Base-by-base conservation (phyloP, 2,888 invertebrate species). In the Biston betularia region DNA sequence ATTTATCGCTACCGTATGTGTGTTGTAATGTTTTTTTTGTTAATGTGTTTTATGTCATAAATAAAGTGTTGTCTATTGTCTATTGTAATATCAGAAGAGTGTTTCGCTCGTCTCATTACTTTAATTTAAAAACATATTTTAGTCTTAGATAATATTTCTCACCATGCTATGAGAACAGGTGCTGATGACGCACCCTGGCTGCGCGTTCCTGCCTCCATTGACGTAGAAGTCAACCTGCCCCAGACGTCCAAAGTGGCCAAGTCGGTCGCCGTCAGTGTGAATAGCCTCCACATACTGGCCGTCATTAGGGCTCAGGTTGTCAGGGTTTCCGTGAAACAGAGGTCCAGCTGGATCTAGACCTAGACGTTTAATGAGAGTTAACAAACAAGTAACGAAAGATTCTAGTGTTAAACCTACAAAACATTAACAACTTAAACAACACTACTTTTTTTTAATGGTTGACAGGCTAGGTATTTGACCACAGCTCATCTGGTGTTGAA, bases 331-430 rank as follows among this genome's bases (percentile, higher is more conserved):
- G 2, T 71, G 66, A 84, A 87, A 89, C 1, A 56, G 61, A 24
- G 89, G 89, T 40, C 87, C 85, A 15, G 90, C 89, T 0, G 90
- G 89, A 63, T 90, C 89, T 46, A 89, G 69, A 63, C 84, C 88
- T 88, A 61, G 12, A 62, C 65, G 50, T 49, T 54, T 10, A 14
- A 14, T 38, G 9, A 38, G 9, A 14, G 9, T 6, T 54, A 14
- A 5, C 6, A 54, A 14, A 11, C 6, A 53, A 9, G 24, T 24
- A 24, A n/a, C n/a, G n/a, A 24, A 24, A 2, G 24, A 3, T 24
- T 24, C 24, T 2, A 3, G 24, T 24, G 24, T 1, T 2, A 24
- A 24, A 24, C 24, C 24, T 24, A 24, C 3, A 24, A 24, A 24
- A 24, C 3, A 24, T 24, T 24, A 24, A 24, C 24, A 24, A 24